Evolutionary conservation across 2,888 invertebrate genomes (phyloP).

Genomic region (Tetragnatha montana): DNA sequence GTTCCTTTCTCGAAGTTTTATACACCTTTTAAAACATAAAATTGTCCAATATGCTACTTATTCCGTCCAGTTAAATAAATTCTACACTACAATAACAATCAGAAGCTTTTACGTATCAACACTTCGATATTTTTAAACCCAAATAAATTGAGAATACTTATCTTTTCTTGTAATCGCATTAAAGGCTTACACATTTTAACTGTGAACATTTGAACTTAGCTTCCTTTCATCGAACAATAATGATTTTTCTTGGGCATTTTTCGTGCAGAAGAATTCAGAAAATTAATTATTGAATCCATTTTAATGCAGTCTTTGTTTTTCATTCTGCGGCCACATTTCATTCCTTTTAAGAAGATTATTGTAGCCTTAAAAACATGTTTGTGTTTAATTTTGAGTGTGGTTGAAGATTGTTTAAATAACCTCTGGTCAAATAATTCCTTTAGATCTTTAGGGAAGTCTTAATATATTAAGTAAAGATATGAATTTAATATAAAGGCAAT

Average conservation of each 20-base stretch:
- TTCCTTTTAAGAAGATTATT: neutral
- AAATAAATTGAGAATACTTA: conserved; percentile 36
- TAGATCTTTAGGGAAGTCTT: neutral
- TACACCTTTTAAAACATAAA: no score
- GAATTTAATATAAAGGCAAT: neutral
- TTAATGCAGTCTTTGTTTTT: conserved; percentile 1
- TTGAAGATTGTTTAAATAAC: neutral
- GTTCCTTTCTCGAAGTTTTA: neutral
- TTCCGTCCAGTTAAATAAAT: neutral
- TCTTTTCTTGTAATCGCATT: conserved; percentile 46
- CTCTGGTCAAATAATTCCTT: neutral
- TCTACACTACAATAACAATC: neutral
- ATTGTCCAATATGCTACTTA: no score
- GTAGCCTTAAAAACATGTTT: neutral
- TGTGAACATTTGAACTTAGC: conserved; percentile 23
- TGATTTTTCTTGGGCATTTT: conserved; percentile 32
- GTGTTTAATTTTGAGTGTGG: neutral
- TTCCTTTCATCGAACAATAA: conserved; percentile 26
- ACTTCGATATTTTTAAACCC: conserved; percentile 2
- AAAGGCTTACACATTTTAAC: conserved; percentile 45
- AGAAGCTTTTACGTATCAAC: neutral
- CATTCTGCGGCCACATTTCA: neutral
- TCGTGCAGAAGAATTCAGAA: conserved; percentile 1
- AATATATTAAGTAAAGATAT: neutral
- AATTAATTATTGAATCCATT: conserved; percentile 33